Conservation (phyloP, 2,888 invertebrate species). For the Busseola fusca region DNA sequence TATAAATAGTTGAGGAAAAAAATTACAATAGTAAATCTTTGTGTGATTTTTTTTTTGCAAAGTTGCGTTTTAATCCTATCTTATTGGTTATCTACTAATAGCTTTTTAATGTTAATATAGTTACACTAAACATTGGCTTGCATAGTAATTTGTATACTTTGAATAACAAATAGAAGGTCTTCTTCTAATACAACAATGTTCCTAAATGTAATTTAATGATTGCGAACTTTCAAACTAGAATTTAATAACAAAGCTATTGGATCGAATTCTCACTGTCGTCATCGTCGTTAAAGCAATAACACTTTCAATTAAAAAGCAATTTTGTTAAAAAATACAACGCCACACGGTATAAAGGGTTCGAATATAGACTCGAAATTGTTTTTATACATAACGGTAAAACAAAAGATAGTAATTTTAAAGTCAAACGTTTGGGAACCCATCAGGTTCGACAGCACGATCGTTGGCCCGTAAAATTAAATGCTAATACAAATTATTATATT, state of each 20-base stretch:
- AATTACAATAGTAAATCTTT: neutral
- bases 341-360: conserved; percentile 55
- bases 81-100: conserved; percentile 8
- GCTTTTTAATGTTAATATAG: conserved; percentile 22
- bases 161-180: conserved; percentile 4
- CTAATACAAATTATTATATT: conserved; percentile 86
- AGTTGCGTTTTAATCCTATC: neutral
- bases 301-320: conserved; percentile 63
- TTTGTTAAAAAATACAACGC: conserved; percentile 53
- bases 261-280: conserved; percentile 29
- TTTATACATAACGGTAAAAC: conserved; percentile 61
- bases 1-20: neutral
- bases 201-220: conserved; percentile 32
- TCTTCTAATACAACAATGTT: conserved; percentile 26
- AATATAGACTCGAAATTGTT: conserved; percentile 48
- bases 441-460: conserved; percentile 74
- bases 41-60: neutral
- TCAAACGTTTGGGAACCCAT: conserved; percentile 76
- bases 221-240: conserved; percentile 47
- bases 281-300: conserved; percentile 49
- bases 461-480: conserved; percentile 87
- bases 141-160: neutral
- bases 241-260: conserved; percentile 35
- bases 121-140: neutral
- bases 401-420: conserved; percentile 72